Evolutionary conservation across 2,888 invertebrate species (phyloP).

Genomic region (Pogonocherus hispidulus): DNA sequence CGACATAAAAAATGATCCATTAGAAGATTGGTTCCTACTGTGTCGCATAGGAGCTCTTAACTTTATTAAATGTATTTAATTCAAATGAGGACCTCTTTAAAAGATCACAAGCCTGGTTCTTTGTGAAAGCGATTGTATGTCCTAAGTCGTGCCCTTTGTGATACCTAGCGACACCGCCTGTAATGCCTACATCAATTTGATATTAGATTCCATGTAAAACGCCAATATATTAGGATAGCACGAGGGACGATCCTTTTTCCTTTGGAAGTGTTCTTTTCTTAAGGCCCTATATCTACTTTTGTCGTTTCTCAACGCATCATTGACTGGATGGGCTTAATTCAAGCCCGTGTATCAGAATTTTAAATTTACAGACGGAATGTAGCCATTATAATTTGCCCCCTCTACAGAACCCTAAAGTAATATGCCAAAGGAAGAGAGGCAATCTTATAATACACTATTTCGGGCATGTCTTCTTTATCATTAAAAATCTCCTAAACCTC

Average conservation of each 20-base stretch:
- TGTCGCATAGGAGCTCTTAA: constrained; percentile 17
- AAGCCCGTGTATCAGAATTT: neutral
- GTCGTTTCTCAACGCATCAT: neutral
- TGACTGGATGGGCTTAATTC: neutral
- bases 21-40: constrained; percentile 25
- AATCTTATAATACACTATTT: no score
- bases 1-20: constrained; percentile 24
- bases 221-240: constrained; percentile 15
- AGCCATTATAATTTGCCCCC: no score
- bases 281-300: constrained; percentile 1
- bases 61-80: constrained; percentile 25
- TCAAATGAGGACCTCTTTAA: constrained; percentile 17
- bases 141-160: constrained; percentile 8
- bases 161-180: neutral
- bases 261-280: constrained; percentile 11
- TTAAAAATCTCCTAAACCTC: no score
- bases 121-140: constrained; percentile 10
- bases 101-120: constrained; percentile 15
- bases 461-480: no score
- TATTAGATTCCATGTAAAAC: constrained; percentile 1
- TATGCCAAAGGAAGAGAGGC: no score
- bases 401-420: no score
- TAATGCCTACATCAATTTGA: constrained; percentile 20
- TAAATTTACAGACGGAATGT: no score
- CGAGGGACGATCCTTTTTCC: neutral